These are phyloP conservation scores for Bombylius major DNA, from an alignment of 2,888 invertebrate genomes.

Conservation along the genomic window DNA sequence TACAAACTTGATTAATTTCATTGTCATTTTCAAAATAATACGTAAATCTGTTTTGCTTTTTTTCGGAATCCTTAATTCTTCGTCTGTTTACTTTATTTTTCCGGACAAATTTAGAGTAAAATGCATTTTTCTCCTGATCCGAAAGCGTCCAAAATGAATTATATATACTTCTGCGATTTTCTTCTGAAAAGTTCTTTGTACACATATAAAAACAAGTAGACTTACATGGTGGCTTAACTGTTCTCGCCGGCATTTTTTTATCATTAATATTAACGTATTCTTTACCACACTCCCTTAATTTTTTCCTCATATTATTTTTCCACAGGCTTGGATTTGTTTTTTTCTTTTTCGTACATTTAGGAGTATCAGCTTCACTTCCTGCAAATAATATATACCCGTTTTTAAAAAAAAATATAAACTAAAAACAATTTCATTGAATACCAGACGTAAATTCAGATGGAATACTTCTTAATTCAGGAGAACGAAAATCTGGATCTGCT, in stretches of 20 bases:
- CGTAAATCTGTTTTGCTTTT: no score
- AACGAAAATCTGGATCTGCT: no score
- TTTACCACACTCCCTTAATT: neutral
- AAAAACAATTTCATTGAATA: no score
- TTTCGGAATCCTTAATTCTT: neutral
- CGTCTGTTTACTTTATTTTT: neutral
- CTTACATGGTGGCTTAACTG: neutral
- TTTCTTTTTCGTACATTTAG: no score
- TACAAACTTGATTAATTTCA: no score
- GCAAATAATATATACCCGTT: no score
- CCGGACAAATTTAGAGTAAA: neutral
- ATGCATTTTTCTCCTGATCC: neutral
- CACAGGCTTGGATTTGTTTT: neutral
- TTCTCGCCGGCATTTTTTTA: neutral
- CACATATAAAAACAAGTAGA: neutral
- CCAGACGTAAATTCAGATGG: no score
- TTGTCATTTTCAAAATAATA: no score
- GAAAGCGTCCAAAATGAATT: neutral
- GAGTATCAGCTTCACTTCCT: no score
- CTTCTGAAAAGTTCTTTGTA: neutral
- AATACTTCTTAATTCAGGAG: no score
- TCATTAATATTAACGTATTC: neutral
- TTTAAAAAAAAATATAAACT: no score
- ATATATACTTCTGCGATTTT: neutral
- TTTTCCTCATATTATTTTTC: neutral